Conservation (phyloP, 2,113 vertebrate species). For the Aegotheles bennettii region DNA sequence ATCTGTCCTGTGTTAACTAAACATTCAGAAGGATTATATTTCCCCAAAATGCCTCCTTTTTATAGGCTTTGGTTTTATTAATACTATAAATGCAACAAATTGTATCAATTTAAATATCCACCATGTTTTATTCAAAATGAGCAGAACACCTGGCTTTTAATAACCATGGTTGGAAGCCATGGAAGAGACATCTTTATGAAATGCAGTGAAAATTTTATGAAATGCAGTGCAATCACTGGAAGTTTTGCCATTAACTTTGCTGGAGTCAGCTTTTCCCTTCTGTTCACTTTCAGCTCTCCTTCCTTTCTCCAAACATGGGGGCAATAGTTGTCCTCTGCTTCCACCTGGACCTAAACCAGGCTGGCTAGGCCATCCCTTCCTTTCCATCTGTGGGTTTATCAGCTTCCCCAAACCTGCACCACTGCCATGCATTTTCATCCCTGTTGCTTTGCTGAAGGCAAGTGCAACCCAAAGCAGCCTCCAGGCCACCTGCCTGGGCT, state of each 20-base stretch:
- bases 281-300: neutral
- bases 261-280: neutral
- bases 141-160: neutral
- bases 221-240: neutral
- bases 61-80: slow-evolving; percentile 17
- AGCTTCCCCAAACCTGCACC: neutral
- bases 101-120: neutral
- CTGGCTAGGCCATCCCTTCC: neutral
- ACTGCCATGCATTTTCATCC: neutral
- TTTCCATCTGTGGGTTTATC: neutral
- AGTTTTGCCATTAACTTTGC: neutral
- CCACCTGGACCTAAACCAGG: neutral
- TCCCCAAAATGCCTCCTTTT: neutral
- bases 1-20: slow-evolving; percentile 31
- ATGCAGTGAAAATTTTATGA: neutral
- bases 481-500: neutral
- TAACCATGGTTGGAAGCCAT: neutral
- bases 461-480: neutral
- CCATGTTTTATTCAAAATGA: neutral
- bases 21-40: neutral
- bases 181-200: neutral
- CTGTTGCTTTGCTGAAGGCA: neutral
- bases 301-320: neutral
- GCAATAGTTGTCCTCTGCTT: neutral
- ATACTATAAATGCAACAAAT: slow-evolving; percentile 8